Evolutionary conservation across 2,113 vertebrate species (phyloP).

Genomic region (Elaphurus davidianus): DNA sequence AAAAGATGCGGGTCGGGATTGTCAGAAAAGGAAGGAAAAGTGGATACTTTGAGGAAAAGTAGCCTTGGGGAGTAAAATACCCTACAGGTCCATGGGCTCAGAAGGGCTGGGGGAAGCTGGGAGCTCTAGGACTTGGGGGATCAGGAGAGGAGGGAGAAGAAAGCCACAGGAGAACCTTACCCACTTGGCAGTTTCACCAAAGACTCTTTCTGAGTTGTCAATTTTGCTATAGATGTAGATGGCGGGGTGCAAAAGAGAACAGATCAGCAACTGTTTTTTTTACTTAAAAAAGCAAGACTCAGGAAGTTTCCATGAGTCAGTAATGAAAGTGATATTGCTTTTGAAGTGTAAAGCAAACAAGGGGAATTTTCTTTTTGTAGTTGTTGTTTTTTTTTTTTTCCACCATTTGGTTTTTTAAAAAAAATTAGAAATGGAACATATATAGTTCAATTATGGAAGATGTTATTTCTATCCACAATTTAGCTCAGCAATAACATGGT

Average conservation of each 20-base stretch:
- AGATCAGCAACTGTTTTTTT: neutral
- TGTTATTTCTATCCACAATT: neutral
- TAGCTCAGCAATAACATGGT: neutral
- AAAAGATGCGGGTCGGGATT: neutral
- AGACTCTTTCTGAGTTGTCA: neutral
- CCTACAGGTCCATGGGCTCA: neutral
- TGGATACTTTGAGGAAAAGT: neutral
- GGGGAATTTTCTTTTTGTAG: neutral
- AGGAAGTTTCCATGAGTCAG: neutral
- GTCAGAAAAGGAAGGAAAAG: neutral
- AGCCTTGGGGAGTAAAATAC: neutral
- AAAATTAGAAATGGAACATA: conserved; percentile 1
- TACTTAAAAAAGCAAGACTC: neutral
- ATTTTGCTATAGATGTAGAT: neutral
- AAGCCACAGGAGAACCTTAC: neutral
- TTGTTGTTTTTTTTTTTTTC: neutral
- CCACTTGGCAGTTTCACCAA: neutral
- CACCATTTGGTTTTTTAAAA: neutral
- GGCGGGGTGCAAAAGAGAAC: neutral
- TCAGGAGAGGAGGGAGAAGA: neutral
- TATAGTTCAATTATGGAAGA: neutral
- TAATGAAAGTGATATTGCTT: conserved; percentile 25
- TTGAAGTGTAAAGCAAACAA: neutral
- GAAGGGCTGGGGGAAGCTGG: too few species aligned
- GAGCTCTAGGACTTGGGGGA: neutral